Conservation (phyloP, 1,140 invertebrate genomes). For the Pristionchus pacificus region DNA sequence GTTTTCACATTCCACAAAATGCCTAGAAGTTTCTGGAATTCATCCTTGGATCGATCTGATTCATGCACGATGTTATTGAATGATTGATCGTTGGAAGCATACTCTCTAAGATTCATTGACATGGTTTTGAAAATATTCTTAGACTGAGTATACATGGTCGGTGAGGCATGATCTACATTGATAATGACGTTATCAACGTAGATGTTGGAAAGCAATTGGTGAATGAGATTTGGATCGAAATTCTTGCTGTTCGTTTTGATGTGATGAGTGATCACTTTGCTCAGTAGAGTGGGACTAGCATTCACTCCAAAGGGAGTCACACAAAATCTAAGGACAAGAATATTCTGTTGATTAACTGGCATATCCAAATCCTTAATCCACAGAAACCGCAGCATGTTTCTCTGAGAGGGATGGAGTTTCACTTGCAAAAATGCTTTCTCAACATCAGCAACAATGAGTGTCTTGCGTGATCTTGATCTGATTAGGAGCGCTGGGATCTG, state of each 20-base stretch:
- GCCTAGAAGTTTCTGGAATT: not conserved
- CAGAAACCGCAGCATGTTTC: conserved; percentile 31
- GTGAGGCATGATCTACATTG: not conserved
- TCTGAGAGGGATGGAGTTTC: conserved; percentile 20
- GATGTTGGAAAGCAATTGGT: conserved; percentile 11
- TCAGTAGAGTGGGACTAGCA: conserved; percentile 21
- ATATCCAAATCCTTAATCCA: conserved; percentile 29
- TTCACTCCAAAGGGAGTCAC: conserved; percentile 34
- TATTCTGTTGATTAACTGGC: conserved; percentile 18
- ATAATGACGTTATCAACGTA: conserved; percentile 34
- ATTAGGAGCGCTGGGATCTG: conserved; percentile 24
- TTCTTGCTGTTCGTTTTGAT: not conserved
- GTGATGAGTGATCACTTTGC: conserved; percentile 21
- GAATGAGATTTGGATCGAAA: not conserved
- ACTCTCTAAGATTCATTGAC: conserved; percentile 31
- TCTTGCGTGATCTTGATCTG: conserved; percentile 24
- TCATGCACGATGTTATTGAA: not conserved
- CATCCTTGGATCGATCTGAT: not conserved
- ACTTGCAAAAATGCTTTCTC: conserved; percentile 40
- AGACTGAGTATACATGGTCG: not conserved
- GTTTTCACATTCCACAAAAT: not conserved
- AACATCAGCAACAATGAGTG: conserved; percentile 24
- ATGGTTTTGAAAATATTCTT: conserved; percentile 14
- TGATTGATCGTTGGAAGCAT: not conserved
- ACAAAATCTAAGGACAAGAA: conserved; percentile 20